Evolutionary conservation across 2,797 vertebrate species (phyloP).

Genomic region (Rhinichthys osculus): DNA sequence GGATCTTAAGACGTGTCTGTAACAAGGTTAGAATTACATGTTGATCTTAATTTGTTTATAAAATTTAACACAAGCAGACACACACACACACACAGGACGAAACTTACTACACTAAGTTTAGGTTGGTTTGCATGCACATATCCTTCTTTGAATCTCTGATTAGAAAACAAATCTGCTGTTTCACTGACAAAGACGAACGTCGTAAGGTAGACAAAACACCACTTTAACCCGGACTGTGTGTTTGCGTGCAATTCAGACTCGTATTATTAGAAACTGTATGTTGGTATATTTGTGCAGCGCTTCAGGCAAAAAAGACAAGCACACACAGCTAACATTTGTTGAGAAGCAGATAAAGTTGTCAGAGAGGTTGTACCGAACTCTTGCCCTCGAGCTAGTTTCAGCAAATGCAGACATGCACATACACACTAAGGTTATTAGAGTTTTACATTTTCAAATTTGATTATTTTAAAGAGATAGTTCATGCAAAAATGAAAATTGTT

Average conservation of each 20-base stretch:
- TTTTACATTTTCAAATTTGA: not conserved
- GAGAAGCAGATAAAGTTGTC: conserved; percentile 2
- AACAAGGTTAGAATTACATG: conserved; percentile 9
- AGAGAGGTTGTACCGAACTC: not conserved
- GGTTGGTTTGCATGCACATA: conserved; percentile 27
- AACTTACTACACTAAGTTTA: not conserved
- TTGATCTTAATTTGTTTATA: not conserved
- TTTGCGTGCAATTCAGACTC: not conserved
- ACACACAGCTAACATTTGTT: not conserved
- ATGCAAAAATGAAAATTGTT: not conserved
- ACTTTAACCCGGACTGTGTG: not conserved
- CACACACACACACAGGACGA: not conserved
- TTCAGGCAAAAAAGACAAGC: conserved; percentile 3
- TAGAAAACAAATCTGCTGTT: conserved; percentile 34
- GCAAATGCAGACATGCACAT: conserved; percentile 10
- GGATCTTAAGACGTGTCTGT: not conserved
- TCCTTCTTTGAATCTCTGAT: conserved; percentile 10
- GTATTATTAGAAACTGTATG: conserved; percentile 12
- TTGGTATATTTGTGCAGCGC: not conserved
- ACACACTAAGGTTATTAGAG: conserved; percentile 1
- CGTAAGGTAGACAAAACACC: not conserved
- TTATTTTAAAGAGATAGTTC: not conserved
- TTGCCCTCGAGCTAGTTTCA: conserved; percentile 9
- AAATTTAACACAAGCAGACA: conserved; percentile 8
- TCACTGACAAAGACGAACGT: not conserved